phyloP scores from a whole-genome alignment of 2,797 vertebrate genomes.

The Xiphophorus birchmanni region DNA sequence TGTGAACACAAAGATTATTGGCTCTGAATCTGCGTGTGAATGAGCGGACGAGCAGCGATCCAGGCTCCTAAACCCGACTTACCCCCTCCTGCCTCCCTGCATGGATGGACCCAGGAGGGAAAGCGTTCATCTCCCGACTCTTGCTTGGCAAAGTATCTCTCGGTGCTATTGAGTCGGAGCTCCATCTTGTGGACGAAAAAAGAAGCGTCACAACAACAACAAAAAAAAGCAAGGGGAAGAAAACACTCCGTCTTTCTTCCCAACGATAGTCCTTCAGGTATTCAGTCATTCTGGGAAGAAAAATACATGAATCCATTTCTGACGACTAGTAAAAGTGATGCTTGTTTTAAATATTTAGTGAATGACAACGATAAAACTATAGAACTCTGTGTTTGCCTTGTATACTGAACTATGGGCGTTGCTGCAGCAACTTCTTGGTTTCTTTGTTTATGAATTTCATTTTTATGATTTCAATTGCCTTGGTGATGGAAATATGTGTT shows the following conservation, averaged over 20 bases:
- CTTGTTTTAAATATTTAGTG: slow-evolving; percentile 86
- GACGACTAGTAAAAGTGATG: slow-evolving; percentile 77
- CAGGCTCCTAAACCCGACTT: slow-evolving; percentile 37
- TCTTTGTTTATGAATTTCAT: slow-evolving; percentile 10
- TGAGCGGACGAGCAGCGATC: slow-evolving; percentile 29
- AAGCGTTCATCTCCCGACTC: slow-evolving; percentile 47
- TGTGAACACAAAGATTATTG: slow-evolving; percentile 1
- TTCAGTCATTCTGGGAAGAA: slow-evolving; percentile 65
- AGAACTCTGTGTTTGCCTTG: slow-evolving; percentile 83
- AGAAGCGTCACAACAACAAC: slow-evolving; percentile 35
- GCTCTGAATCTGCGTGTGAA: slow-evolving; percentile 35
- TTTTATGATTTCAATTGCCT: slow-evolving; percentile 68
- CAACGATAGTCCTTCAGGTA: slow-evolving; percentile 72
- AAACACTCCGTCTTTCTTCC: slow-evolving; percentile 35
- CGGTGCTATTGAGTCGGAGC: slow-evolving; percentile 78
- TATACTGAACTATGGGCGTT: slow-evolving; percentile 70
- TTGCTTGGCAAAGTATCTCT: slow-evolving; percentile 56
- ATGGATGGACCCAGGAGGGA: slow-evolving; percentile 41
- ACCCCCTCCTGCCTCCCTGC: slow-evolving; percentile 1
- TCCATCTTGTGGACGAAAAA: slow-evolving; percentile 66
- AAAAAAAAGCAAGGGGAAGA: slow-evolving; percentile 1
- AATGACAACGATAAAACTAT: slow-evolving; percentile 79
- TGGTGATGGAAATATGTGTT: slow-evolving; percentile 54
- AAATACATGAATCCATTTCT: slow-evolving; percentile 69
- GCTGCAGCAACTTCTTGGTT: slow-evolving; percentile 69